Evolutionary conservation across 2,113 vertebrate species (phyloP).

Genomic region (Pituophis catenifer): DNA sequence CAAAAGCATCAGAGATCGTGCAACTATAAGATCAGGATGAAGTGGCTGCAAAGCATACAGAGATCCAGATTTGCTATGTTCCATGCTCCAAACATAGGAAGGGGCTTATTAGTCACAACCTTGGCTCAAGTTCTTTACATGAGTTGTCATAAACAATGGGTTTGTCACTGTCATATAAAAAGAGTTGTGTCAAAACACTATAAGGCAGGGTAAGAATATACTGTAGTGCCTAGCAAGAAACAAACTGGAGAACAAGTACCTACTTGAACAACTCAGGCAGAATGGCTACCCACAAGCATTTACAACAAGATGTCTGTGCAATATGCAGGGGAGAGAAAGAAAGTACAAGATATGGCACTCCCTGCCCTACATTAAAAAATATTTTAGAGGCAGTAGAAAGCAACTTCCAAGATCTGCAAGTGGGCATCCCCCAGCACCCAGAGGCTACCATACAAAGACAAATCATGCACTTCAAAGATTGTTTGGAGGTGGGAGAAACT

Average conservation of each 20-base stretch:
- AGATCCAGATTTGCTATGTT: neutral
- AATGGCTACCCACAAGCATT: neutral
- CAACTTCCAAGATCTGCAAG: neutral
- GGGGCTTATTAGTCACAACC: neutral
- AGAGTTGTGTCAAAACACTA: neutral
- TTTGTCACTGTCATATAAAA: neutral
- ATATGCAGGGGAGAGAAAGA: neutral
- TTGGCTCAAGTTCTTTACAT: neutral
- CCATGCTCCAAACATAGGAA: neutral
- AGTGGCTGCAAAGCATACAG: neutral
- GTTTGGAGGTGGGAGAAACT: neutral
- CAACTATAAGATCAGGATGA: neutral
- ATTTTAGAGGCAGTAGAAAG: neutral
- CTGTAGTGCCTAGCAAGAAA: neutral
- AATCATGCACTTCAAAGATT: neutral
- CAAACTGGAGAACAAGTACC: neutral
- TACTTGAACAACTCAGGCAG: neutral
- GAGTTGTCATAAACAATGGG: neutral
- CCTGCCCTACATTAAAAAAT: neutral
- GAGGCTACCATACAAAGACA: neutral
- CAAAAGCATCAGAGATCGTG: neutral
- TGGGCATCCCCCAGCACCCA: neutral
- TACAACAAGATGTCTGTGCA: neutral
- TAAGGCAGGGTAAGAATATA: neutral
- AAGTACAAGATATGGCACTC: neutral